Percentiles rank a stretch among this genome's conserved stretches.
These are phyloP conservation scores for Phymatocera aterrima DNA, from an alignment of 2,888 invertebrate genomes.

Conservation along the genomic window DNA sequence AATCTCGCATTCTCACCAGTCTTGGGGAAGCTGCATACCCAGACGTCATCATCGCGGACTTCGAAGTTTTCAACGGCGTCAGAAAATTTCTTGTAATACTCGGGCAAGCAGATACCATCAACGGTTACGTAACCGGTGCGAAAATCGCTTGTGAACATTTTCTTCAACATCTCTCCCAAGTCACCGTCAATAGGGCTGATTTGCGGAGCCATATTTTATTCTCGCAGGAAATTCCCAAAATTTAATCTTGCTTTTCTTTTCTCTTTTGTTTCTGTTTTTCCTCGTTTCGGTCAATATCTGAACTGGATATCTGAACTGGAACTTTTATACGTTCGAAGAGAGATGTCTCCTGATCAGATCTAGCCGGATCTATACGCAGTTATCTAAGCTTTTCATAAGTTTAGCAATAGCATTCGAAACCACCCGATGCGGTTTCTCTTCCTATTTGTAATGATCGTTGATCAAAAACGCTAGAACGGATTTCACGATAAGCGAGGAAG, in stretches of 20 bases:
- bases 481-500: slow-evolving; percentile 35
- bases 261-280: no score
- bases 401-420: background rate
- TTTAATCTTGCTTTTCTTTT: no score
- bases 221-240: no score
- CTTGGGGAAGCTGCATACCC: slow-evolving; percentile 78
- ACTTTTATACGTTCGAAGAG: no score
- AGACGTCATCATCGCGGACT: slow-evolving; percentile 76
- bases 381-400: slow-evolving; percentile 19
- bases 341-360: no score
- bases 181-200: slow-evolving; percentile 47
- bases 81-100: slow-evolving; percentile 71
- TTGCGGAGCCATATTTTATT: slow-evolving; percentile 47
- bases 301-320: background rate
- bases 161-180: slow-evolving; percentile 58
- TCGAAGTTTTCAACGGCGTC: slow-evolving; percentile 74
- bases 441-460: slow-evolving; percentile 53
- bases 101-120: slow-evolving; percentile 73
- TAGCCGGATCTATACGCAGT: no score
- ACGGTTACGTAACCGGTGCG: slow-evolving; percentile 66
- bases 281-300: background rate
- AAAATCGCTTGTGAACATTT: slow-evolving; percentile 65
- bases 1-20: slow-evolving; percentile 72
- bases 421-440: background rate
- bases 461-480: slow-evolving; percentile 47